Conservation (phyloP, 2,113 vertebrate species). For the Stigmatopora argus region DNA sequence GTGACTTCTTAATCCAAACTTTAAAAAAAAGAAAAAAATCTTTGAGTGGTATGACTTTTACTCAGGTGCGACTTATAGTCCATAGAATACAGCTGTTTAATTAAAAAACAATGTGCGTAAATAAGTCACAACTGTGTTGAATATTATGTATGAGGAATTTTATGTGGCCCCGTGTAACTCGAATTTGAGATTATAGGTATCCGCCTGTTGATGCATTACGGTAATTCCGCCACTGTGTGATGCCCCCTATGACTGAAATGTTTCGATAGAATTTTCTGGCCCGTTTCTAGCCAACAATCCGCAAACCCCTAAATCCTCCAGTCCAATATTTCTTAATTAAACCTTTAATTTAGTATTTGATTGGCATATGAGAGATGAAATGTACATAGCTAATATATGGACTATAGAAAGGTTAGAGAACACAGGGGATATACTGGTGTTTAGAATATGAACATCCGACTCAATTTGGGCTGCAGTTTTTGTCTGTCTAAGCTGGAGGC, state of each 20-base stretch:
- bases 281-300: slow-evolving; percentile 25
- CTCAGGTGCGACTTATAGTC: no score
- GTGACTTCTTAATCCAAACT: no score
- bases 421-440: slow-evolving; percentile 38
- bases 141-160: no score
- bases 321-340: slow-evolving; percentile 63
- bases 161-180: no score
- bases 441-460: slow-evolving; percentile 49
- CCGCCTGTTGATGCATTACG: no score
- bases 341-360: slow-evolving; percentile 67
- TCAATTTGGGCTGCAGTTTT: slow-evolving; percentile 38
- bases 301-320: slow-evolving; percentile 30
- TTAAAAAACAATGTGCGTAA: no score
- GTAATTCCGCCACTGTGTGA: no score
- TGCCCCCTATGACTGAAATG: slow-evolving; percentile 21
- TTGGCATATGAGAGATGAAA: slow-evolving; percentile 46
- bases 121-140: no score
- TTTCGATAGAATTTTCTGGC: slow-evolving; percentile 16
- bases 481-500: slow-evolving; percentile 25
- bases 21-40: no score
- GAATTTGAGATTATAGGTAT: no score
- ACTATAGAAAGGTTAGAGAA: slow-evolving; percentile 34
- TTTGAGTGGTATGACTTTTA: no score
- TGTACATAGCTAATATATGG: slow-evolving; percentile 55
- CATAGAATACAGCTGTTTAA: no score